Base-by-base conservation (phyloP, 1,140 invertebrate genomes). In the Saccostrea glomerata region DNA sequence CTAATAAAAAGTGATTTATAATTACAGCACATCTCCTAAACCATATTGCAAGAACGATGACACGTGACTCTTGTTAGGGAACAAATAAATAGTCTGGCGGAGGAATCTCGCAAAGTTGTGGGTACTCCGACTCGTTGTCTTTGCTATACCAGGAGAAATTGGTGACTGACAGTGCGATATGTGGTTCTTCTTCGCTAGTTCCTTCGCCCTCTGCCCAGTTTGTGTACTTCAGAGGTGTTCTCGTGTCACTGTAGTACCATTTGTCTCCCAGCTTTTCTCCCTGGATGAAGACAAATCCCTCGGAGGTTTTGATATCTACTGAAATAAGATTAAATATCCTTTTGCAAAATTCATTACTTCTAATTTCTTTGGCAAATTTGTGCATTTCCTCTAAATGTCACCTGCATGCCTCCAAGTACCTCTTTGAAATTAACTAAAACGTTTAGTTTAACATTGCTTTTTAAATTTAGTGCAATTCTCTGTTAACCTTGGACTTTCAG, bases 131-230 rank as follows among this genome's bases (percentile, higher is more conserved):
- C 70, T 77, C 70, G 70, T 77, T 77, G 70, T 77, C 70, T 30
- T 77, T 77, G 70, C 70, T 77, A 12, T 77, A 77, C 70, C 70
- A 77, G 11, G 70, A 77, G 70, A 30, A 77, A 25, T 77, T 77
- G 25, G 70, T 77, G 11, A 77, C 70, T 0, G 70, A 77, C 9
- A 77, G 70, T 9, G 25, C 30, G 70, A 77, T 77, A 25, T 77
- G 25, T 4, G 30, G 0, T 15, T 15, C 15, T 7, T 77, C 23
- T 36, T 77, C 25, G 30, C 9, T 77, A 7, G 70, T 77, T 36
- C 25, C 25, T 30, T 77, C 70, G 25, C 25, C 70, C 2, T 77
- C 70, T 9, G 23, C 70, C 70, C 70, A 77, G 70, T 77, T 25
- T 12, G 70, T 77, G 15, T 77, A 77, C 70, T 30, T 36, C 11